Evolutionary conservation across 2,888 invertebrate genomes (phyloP).

Genomic region (Periphyllus acericola): DNA sequence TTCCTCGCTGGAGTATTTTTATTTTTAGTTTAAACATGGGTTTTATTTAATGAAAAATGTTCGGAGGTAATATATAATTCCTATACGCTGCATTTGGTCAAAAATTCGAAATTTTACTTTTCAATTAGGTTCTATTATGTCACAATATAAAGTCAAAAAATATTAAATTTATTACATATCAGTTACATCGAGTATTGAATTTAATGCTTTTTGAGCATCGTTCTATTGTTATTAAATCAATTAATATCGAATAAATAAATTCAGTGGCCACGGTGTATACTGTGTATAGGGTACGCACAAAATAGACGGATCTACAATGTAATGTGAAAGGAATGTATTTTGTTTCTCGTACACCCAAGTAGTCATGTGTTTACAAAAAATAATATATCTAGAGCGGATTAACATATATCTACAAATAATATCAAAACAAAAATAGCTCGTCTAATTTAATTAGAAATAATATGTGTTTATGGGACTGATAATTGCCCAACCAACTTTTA

Average conservation of each 20-base stretch:
- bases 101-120: not conserved
- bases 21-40: not conserved
- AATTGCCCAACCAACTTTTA: too few relatives aligned
- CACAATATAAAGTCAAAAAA: not conserved
- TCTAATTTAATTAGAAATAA: too few relatives aligned
- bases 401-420: too few relatives aligned
- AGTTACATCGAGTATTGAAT: not conserved
- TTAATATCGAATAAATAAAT: not conserved
- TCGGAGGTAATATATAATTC: not conserved
- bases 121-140: not conserved
- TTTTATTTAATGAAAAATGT: not conserved
- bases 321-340: too few relatives aligned
- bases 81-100: not conserved
- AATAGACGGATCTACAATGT: not conserved
- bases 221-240: not conserved
- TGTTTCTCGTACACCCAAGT: too few relatives aligned
- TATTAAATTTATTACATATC: not conserved
- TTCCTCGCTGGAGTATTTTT: constrained; percentile 15
- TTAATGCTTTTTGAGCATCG: not conserved
- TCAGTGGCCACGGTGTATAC: not conserved
- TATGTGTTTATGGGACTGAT: too few relatives aligned
- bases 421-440: too few relatives aligned
- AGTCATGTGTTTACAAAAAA: too few relatives aligned
- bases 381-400: too few relatives aligned
- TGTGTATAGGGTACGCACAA: not conserved